Percentiles rank a stretch among this genome's conserved stretches.
Evolutionary conservation across 2,797 vertebrate species (phyloP).

Genomic region (Taeniopygia guttata): DNA sequence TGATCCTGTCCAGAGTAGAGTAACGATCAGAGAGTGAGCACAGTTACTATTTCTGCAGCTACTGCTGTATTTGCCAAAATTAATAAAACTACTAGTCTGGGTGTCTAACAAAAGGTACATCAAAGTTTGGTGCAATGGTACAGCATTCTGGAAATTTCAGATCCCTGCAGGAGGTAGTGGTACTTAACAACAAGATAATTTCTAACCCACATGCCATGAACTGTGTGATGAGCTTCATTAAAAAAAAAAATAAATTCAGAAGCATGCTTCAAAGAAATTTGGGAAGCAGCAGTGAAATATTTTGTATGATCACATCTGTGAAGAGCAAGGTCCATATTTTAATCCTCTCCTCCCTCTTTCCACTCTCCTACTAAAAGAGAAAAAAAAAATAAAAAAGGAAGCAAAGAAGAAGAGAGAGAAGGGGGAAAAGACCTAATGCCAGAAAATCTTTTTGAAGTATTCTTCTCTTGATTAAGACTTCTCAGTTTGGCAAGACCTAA

Average conservation of each 20-base stretch:
- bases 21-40: not conserved
- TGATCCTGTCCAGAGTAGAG: not conserved
- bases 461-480: slow-evolving; percentile 63
- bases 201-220: not conserved
- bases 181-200: not conserved
- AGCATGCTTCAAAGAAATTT: not conserved
- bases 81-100: not conserved
- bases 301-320: not conserved
- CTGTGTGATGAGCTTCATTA: not conserved
- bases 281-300: not conserved
- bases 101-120: not conserved
- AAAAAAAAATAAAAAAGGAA: not conserved
- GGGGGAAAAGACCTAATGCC: not conserved
- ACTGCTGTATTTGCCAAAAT: not conserved
- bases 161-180: not conserved
- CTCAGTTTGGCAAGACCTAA: slow-evolving; percentile 69
- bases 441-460: slow-evolving; percentile 63
- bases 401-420: not conserved
- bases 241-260: not conserved
- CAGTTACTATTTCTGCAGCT: not conserved
- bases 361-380: not conserved
- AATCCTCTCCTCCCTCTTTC: not conserved
- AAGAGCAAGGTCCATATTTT: not conserved
- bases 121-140: not conserved
- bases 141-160: not conserved